Evolutionary conservation across 1,140 invertebrate species (phyloP).

Genomic region (Scaptodrosophila lebanonensis): DNA sequence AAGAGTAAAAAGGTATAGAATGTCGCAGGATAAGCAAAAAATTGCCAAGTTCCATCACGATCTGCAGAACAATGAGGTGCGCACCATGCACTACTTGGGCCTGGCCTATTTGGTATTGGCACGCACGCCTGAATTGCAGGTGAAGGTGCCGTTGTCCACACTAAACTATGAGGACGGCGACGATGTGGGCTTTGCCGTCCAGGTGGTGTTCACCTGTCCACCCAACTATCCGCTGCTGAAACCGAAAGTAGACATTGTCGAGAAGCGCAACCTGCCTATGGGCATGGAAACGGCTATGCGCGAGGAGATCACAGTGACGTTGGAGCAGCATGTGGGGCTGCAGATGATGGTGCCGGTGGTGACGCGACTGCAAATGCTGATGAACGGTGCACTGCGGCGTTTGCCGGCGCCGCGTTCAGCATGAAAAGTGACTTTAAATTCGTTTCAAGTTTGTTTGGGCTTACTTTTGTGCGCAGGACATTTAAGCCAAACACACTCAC

Average conservation of each 20-base stretch:
- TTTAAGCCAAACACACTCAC: too few species aligned
- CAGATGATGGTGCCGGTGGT: constrained; percentile 59
- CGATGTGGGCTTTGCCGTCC: constrained; percentile 32
- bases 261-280: constrained; percentile 48
- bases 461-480: too few species aligned
- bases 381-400: constrained; percentile 32
- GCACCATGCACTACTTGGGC: constrained; percentile 53
- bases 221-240: constrained; percentile 35
- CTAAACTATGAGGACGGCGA: constrained; percentile 38
- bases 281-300: constrained; percentile 29
- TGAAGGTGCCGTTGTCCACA: constrained; percentile 48
- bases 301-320: constrained; percentile 27
- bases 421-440: constrained; percentile 4
- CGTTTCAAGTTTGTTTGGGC: neutral
- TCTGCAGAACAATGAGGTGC: constrained; percentile 51
- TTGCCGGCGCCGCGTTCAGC: constrained; percentile 2
- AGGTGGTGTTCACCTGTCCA: constrained; percentile 50
- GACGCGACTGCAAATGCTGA: constrained; percentile 44
- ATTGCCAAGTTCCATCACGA: constrained; percentile 7
- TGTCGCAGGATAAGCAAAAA: constrained; percentile 19
- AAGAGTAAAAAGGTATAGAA: constrained; percentile 5
- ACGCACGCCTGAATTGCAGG: constrained; percentile 25
- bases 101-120: constrained; percentile 44
- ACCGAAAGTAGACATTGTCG: constrained; percentile 40
- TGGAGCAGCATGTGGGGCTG: constrained; percentile 49